Percentiles rank a stretch among this genome's conserved stretches.
phyloP scores from a whole-genome alignment of 2,888 invertebrate species.

The Cephus rjabovi region DNA sequence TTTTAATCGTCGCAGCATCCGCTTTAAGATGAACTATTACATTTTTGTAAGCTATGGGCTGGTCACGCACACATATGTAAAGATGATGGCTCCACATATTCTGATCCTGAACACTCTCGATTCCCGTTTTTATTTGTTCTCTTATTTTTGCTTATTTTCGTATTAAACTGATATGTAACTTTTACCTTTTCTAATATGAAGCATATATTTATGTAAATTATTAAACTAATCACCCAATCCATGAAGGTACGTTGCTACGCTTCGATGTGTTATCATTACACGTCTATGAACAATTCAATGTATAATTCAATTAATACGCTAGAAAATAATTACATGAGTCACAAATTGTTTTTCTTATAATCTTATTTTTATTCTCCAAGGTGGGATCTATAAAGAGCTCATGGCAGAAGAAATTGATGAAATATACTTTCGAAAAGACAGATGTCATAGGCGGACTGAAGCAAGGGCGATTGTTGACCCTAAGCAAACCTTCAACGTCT shows the following conservation, averaged over 20 bases:
- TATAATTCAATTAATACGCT: not conserved
- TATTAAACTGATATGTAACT: too few species aligned
- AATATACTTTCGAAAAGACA: slow-evolving; percentile 24
- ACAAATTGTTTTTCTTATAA: not conserved
- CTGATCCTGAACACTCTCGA: too few species aligned
- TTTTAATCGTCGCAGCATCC: slow-evolving; percentile 13
- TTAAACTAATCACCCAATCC: not conserved
- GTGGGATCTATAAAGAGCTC: not conserved
- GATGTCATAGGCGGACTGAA: slow-evolving; percentile 27
- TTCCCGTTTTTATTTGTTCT: too few species aligned
- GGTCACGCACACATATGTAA: too few species aligned
- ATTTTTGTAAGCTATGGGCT: too few species aligned
- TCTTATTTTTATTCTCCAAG: not conserved
- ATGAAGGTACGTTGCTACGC: not conserved
- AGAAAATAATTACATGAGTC: not conserved
- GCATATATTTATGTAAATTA: not conserved
- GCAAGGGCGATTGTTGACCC: slow-evolving; percentile 24
- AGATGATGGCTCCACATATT: too few species aligned
- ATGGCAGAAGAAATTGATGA: slow-evolving; percentile 32
- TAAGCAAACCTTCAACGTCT: slow-evolving; percentile 3
- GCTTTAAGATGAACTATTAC: not conserved
- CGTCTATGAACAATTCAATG: not conserved
- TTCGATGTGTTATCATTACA: not conserved
- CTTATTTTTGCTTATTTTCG: too few species aligned
- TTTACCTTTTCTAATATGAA: not conserved